These are phyloP conservation scores for Chrysotoxum bicinctum DNA, from an alignment of 2,888 invertebrate species.

Conservation along the genomic window DNA sequence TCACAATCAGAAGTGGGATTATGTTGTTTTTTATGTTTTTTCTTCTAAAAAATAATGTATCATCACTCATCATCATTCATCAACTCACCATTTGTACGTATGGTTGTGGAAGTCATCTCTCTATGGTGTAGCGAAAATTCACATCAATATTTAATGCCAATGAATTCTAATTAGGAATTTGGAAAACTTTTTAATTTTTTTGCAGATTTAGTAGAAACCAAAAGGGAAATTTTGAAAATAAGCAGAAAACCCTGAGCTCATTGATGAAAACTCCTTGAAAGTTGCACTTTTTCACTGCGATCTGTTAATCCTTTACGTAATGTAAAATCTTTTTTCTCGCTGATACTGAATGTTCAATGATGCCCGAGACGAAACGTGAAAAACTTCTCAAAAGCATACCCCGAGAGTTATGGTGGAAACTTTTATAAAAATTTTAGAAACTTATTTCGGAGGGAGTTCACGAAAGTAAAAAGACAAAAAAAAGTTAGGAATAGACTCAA, in stretches of 20 bases:
- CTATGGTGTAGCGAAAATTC: constrained; percentile 27
- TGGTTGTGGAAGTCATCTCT: constrained; percentile 68
- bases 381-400: constrained; percentile 52
- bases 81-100: constrained; percentile 74
- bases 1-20: constrained; percentile 6
- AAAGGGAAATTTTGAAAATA: neutral
- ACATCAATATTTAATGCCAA: constrained; percentile 60
- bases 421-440: constrained; percentile 13
- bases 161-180: constrained; percentile 32
- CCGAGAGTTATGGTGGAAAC: constrained; percentile 19
- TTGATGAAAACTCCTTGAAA: constrained; percentile 3
- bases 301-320: constrained; percentile 69
- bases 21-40: neutral
- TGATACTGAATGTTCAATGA: constrained; percentile 30
- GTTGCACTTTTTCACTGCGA: constrained; percentile 36
- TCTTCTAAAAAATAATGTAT: neutral
- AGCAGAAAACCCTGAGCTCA: constrained; percentile 18
- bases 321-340: constrained; percentile 36
- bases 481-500: constrained; percentile 33
- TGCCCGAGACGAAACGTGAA: constrained; percentile 41
- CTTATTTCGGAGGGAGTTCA: constrained; percentile 33
- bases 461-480: neutral
- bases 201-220: neutral
- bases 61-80: constrained; percentile 6
- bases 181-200: neutral